phyloP scores from a whole-genome alignment of 2,888 invertebrate genomes.

The Hecatera dysodea region DNA sequence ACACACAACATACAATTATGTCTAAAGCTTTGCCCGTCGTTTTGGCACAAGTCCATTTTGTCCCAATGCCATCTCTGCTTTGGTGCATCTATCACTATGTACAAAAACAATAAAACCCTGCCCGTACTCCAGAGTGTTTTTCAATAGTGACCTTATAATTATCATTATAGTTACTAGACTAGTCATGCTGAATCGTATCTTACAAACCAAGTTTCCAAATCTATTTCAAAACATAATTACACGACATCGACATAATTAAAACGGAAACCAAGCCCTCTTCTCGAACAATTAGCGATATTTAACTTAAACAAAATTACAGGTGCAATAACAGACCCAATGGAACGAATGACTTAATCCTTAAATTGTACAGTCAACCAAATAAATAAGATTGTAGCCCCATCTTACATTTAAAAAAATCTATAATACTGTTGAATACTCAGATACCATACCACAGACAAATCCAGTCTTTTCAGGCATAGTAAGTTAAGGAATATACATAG shows the following conservation, averaged over 20 bases:
- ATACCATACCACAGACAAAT: not conserved
- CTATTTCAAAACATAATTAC: not conserved
- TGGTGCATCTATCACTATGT: too few relatives aligned
- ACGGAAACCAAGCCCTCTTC: constrained; percentile 27
- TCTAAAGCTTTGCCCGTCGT: too few relatives aligned
- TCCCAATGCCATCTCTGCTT: too few relatives aligned
- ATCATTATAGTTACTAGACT: not conserved
- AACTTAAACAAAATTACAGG: constrained; percentile 40
- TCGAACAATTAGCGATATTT: constrained; percentile 21
- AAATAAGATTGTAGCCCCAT: not conserved
- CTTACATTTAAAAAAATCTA: not conserved
- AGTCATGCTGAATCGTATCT: not conserved
- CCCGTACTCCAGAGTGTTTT: not conserved
- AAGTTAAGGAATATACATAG: not conserved
- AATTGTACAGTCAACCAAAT: constrained; percentile 14
- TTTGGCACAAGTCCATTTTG: too few relatives aligned
- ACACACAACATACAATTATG: too few relatives aligned
- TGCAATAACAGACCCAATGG: constrained; percentile 44
- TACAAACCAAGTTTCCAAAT: not conserved
- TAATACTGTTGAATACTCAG: too few relatives aligned
- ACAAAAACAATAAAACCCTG: not conserved
- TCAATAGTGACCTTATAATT: not conserved
- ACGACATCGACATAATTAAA: not conserved
- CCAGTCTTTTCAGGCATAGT: not conserved
- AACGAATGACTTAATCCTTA: constrained; percentile 45